Conservation (phyloP, 2,797 vertebrate species). For the Philypnodon macrostomus region DNA sequence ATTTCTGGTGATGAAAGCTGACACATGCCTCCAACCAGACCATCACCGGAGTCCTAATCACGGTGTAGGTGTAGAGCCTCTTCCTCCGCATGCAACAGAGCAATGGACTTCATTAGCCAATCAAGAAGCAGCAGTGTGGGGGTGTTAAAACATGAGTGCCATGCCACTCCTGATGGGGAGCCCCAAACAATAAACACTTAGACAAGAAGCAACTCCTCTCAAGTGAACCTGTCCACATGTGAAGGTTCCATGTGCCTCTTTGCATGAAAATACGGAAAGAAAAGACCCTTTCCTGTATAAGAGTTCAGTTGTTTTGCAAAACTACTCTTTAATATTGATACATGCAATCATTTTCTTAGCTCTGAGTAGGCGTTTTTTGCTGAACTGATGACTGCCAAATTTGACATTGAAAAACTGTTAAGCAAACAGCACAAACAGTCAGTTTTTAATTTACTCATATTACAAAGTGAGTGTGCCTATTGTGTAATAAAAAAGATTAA, state of each 20-base stretch:
- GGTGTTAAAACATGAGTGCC: conserved; percentile 50
- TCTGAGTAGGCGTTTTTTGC: conserved; percentile 18
- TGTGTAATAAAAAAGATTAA: neutral
- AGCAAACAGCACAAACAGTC: conserved; percentile 10
- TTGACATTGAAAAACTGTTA: conserved; percentile 14
- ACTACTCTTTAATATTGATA: neutral
- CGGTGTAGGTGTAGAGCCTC: conserved; percentile 59
- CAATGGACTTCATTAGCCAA: conserved; percentile 65
- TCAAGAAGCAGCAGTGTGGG: conserved; percentile 58
- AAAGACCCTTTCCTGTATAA: too few species aligned
- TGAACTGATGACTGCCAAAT: conserved; percentile 9
- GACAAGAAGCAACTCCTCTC: conserved; percentile 33
- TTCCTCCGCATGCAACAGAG: conserved; percentile 43
- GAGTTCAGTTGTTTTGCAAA: too few species aligned
- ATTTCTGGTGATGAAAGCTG: conserved; percentile 43
- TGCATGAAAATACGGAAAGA: too few species aligned
- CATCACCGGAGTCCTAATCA: conserved; percentile 45
- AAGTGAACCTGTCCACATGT: too few species aligned
- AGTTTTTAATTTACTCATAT: conserved; percentile 5
- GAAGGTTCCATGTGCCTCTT: conserved; percentile 26
- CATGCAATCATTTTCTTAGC: conserved; percentile 2
- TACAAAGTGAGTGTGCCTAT: neutral
- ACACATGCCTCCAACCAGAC: conserved; percentile 52
- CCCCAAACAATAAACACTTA: conserved; percentile 64
- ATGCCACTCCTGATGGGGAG: conserved; percentile 40